phyloP scores from a whole-genome alignment of 92 coral and sea anemone genomes.

The Muricea muricata region DNA sequence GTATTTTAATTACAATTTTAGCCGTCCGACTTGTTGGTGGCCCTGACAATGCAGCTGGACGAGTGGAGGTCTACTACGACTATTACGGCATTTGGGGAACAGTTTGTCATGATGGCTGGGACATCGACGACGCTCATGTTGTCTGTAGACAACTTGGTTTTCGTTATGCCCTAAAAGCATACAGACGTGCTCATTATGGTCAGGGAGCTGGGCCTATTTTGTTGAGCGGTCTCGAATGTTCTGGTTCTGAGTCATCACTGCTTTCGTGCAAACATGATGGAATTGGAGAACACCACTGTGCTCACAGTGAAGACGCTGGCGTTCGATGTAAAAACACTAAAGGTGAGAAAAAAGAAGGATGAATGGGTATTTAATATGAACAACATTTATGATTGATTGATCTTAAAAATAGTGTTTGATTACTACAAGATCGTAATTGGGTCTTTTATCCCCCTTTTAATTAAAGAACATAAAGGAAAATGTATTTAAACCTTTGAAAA shows the following conservation, averaged over 20 bases:
- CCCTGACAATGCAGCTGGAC: neutral
- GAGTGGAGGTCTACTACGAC: neutral
- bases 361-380: no score
- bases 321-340: neutral
- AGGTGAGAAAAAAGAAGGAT: no score
- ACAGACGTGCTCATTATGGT: neutral
- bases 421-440: no score
- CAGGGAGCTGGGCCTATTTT: neutral
- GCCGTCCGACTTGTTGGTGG: neutral
- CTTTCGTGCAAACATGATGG: neutral
- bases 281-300: neutral
- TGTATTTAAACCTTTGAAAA: no score
- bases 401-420: no score
- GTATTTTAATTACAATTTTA: no score
- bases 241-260: neutral
- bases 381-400: no score
- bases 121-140: neutral
- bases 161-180: neutral
- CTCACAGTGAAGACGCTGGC: neutral
- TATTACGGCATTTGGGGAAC: slow-evolving; percentile 14
- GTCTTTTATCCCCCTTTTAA: no score
- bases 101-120: slow-evolving; percentile 1
- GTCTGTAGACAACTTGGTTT: slow-evolving; percentile 16
- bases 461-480: no score
- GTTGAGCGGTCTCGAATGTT: neutral